Conservation (phyloP, 2,113 vertebrate genomes). For the Melanotaenia duboulayi region DNA sequence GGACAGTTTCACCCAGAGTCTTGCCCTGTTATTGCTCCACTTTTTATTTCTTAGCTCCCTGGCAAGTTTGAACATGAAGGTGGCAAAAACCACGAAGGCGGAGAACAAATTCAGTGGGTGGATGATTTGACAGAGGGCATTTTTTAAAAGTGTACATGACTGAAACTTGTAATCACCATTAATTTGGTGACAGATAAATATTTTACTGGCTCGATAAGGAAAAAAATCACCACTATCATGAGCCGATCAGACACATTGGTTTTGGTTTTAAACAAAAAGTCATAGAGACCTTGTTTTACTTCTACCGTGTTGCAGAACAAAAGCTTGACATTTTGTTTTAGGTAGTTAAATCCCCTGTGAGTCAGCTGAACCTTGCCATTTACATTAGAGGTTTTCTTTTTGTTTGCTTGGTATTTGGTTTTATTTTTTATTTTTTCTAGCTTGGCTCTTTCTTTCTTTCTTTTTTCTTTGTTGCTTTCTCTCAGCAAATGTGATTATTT, state of each 20-base stretch:
- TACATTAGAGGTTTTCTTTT: conserved; percentile 10
- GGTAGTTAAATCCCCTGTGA: conserved; percentile 17
- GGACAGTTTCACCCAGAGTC: conserved; percentile 21
- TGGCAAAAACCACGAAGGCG: conserved; percentile 12
- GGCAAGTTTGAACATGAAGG: conserved; percentile 69
- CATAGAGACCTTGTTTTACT: conserved; percentile 5
- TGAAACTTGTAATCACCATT: not conserved
- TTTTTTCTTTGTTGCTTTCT: too few species aligned
- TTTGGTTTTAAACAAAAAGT: conserved; percentile 44
- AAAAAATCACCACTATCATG: conserved; percentile 1
- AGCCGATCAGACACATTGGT: conserved; percentile 22
- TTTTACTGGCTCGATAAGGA: too few species aligned
- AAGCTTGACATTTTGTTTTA: conserved; percentile 25
- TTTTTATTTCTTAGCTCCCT: conserved; percentile 19
- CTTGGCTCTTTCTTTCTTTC: too few species aligned
- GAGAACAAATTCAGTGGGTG: conserved; percentile 9
- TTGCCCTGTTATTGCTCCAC: conserved; percentile 39
- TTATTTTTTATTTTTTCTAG: too few species aligned
- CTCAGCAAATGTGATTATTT: not conserved
- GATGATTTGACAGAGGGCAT: not conserved
- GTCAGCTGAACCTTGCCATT: conserved; percentile 54
- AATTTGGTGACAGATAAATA: too few species aligned
- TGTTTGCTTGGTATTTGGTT: too few species aligned
- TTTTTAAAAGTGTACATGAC: not conserved
- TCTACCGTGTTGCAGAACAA: conserved; percentile 22